phyloP scores from a whole-genome alignment of 2,797 vertebrate genomes.

The Spondyliosoma cantharus region DNA sequence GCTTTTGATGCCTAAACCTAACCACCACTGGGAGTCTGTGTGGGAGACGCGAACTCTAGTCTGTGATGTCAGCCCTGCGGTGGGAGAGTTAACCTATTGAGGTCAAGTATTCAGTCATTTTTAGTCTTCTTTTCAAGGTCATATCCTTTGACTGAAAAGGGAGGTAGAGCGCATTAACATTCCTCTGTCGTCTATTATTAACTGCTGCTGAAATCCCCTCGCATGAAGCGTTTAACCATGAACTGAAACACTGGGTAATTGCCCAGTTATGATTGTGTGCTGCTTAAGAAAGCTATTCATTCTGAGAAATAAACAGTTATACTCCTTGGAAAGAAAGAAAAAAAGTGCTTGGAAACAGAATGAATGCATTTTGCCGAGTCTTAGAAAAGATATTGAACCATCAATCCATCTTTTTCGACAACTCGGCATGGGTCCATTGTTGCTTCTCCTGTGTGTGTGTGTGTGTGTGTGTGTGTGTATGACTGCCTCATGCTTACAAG shows the following conservation, averaged over 20 bases:
- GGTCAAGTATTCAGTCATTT: background rate
- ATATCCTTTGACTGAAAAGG: background rate
- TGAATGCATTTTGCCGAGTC: slow-evolving; percentile 6
- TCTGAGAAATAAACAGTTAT: slow-evolving; percentile 9
- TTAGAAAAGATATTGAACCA: slow-evolving; percentile 31
- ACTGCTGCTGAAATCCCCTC: background rate
- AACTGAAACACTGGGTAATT: background rate
- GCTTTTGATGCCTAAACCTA: background rate
- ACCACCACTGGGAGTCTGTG: background rate
- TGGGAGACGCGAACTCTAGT: background rate
- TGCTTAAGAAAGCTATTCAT: background rate
- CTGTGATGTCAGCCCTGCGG: background rate
- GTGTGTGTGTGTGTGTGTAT: slow-evolving; percentile 7
- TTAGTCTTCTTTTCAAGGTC: background rate
- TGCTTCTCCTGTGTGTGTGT: background rate
- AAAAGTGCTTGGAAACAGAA: slow-evolving; percentile 1
- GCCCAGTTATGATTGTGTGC: background rate
- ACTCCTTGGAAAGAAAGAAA: background rate
- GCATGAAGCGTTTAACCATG: slow-evolving; percentile 6
- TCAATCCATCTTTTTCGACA: slow-evolving; percentile 33
- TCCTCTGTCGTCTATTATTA: background rate
- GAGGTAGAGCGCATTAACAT: background rate
- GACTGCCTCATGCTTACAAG: slow-evolving; percentile 34
- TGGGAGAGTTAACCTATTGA: background rate
- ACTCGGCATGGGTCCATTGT: slow-evolving; percentile 6